Percentiles rank a stretch among this genome's conserved stretches.
Evolutionary conservation across 2,797 vertebrate genomes (phyloP).

Genomic region (Sarcoramphus papa): DNA sequence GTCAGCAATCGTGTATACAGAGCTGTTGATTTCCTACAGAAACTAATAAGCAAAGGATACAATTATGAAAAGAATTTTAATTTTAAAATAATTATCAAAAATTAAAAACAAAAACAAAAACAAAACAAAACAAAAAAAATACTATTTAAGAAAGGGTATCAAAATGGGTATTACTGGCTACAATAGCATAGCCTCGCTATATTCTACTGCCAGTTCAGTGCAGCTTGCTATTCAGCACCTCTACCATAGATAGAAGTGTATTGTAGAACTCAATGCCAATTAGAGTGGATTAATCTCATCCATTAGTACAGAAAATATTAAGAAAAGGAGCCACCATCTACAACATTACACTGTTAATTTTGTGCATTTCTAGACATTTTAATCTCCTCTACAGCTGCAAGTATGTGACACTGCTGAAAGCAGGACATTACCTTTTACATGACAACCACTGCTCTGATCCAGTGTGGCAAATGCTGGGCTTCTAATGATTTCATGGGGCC

Average conservation of each 20-base stretch:
- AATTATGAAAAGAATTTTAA: neutral
- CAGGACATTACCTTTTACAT: neutral
- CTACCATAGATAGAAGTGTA: fast-evolving
- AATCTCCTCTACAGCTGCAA: neutral
- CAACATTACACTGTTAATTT: neutral
- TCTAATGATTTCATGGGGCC: neutral
- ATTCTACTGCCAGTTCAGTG: neutral
- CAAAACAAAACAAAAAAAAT: too few relatives aligned
- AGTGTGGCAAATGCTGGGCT: neutral
- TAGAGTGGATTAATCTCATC: neutral
- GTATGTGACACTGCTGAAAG: neutral
- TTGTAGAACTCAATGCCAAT: neutral
- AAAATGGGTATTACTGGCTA: neutral
- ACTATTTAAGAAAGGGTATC: neutral
- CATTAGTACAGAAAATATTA: neutral
- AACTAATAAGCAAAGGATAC: neutral
- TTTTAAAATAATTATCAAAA: neutral
- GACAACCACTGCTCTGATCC: neutral
- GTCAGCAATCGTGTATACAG: neutral
- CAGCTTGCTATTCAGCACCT: neutral
- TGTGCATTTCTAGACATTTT: neutral
- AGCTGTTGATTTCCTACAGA: neutral
- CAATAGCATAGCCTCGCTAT: neutral
- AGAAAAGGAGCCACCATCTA: neutral
- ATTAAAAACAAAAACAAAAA: fast-evolving